A percentile compares a stretch with the other conserved stretches of the same genome.
phyloP scores from a whole-genome alignment of 2,888 invertebrate genomes.

The Drosophila lacicola region DNA sequence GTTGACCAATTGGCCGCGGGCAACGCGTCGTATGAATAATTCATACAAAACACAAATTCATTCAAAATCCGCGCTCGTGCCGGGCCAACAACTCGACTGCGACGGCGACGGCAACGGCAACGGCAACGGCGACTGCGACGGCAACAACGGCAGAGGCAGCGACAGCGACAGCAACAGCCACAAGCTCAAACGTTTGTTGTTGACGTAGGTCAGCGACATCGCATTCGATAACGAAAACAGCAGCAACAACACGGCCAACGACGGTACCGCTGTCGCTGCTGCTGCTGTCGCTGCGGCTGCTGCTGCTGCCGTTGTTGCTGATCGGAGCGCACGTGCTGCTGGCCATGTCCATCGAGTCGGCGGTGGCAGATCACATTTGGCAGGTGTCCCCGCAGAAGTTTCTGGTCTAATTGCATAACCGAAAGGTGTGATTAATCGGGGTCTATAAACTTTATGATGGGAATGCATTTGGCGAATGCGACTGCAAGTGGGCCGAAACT shows the following conservation, averaged over 20 bases:
- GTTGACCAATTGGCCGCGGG: constrained; percentile 43
- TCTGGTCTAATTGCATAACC: not conserved
- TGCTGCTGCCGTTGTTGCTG: not conserved
- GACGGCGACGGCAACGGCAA: constrained; percentile 8
- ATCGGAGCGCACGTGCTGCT: constrained; percentile 38
- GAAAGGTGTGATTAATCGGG: not conserved
- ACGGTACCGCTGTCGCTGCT: not conserved
- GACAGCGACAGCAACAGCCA: not conserved
- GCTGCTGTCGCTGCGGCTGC: not conserved
- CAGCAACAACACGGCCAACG: constrained; percentile 9
- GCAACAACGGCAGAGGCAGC: constrained; percentile 2
- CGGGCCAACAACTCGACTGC: constrained; percentile 3
- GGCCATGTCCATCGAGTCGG: constrained; percentile 6
- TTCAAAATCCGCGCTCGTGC: constrained; percentile 44
- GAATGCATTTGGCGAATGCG: not conserved
- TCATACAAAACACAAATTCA: constrained; percentile 58
- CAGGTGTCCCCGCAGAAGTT: constrained; percentile 14
- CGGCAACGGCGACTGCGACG: not conserved
- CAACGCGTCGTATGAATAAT: constrained; percentile 72
- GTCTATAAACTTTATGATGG: not conserved
- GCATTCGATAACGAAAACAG: constrained; percentile 44
- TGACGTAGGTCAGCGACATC: constrained; percentile 72
- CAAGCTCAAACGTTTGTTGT: constrained; percentile 37
- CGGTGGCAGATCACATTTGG: not conserved
- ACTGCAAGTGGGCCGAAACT: not conserved